Evolutionary conservation across 2,113 vertebrate species (phyloP).

Genomic region (Mohoua ochrocephala): DNA sequence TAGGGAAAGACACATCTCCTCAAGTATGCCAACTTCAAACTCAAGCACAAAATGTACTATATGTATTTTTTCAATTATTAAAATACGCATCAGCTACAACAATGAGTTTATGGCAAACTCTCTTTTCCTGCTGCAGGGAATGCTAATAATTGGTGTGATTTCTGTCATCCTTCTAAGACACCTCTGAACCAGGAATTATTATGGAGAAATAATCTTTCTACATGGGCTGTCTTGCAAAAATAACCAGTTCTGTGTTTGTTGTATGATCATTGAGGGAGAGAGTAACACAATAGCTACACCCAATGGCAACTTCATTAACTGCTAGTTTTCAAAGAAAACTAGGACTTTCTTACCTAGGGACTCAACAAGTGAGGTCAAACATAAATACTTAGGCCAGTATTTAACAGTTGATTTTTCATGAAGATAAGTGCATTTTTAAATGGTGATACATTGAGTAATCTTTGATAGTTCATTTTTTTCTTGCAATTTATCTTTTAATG

Average conservation of each 20-base stretch:
- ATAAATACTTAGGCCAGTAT: neutral
- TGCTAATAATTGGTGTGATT: constrained; percentile 13
- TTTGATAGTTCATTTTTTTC: neutral
- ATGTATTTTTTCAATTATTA: neutral
- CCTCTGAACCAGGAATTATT: neutral
- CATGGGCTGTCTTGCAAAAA: neutral
- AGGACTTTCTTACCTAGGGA: neutral
- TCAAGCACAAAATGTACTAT: neutral
- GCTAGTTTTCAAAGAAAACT: neutral
- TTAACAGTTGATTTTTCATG: neutral
- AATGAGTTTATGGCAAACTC: neutral
- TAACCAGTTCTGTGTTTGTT: neutral
- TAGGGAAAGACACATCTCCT: constrained; percentile 4
- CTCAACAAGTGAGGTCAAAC: neutral
- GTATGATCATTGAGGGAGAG: neutral
- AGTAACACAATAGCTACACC: constrained; percentile 59
- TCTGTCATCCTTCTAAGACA: neutral
- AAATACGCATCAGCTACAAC: neutral
- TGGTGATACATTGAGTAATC: neutral
- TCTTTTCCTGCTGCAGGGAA: neutral
- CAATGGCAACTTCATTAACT: constrained; percentile 30
- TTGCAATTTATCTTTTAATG: neutral
- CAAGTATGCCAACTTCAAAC: neutral
- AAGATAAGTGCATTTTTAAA: neutral
- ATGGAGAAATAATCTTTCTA: neutral